Percentiles rank a stretch among this genome's conserved stretches.
These are phyloP conservation scores for Molossus alvarezi DNA, from an alignment of 2,797 vertebrate genomes.

Conservation along the genomic window DNA sequence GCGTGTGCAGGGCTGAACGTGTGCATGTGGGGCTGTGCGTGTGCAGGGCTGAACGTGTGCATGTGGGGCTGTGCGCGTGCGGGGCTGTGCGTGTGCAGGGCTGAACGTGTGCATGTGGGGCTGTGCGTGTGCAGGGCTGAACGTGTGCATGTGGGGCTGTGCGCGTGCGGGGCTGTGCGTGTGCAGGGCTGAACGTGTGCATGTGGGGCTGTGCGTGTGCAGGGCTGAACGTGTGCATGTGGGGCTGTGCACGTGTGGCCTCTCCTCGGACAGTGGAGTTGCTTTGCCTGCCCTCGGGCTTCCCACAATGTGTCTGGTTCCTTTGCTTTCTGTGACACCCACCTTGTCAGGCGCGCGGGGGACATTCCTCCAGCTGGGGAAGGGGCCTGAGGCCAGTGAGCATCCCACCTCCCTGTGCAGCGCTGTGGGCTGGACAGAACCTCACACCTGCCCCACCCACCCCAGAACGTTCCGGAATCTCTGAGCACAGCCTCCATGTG, in stretches of 20 bases:
- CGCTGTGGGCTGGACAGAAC: neutral
- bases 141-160: too few relatives aligned
- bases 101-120: too few relatives aligned
- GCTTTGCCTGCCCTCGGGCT: neutral
- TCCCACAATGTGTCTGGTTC: neutral
- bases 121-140: too few relatives aligned
- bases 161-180: too few relatives aligned
- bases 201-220: too few relatives aligned
- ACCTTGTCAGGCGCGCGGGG: fast-evolving
- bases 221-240: too few relatives aligned
- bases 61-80: too few relatives aligned
- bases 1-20: too few relatives aligned
- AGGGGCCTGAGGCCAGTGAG: neutral
- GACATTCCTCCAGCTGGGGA: neutral
- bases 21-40: too few relatives aligned
- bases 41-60: too few relatives aligned
- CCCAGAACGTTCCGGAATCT: fast-evolving
- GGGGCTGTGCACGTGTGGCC: fast-evolving
- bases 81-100: too few relatives aligned
- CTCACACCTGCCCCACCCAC: fast-evolving
- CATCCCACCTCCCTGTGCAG: fast-evolving
- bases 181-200: too few relatives aligned
- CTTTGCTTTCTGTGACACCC: neutral
- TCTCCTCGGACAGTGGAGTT: fast-evolving
- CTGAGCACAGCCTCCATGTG: neutral